Conservation (phyloP, 2,888 invertebrate genomes). For the Eulithis prunata region DNA sequence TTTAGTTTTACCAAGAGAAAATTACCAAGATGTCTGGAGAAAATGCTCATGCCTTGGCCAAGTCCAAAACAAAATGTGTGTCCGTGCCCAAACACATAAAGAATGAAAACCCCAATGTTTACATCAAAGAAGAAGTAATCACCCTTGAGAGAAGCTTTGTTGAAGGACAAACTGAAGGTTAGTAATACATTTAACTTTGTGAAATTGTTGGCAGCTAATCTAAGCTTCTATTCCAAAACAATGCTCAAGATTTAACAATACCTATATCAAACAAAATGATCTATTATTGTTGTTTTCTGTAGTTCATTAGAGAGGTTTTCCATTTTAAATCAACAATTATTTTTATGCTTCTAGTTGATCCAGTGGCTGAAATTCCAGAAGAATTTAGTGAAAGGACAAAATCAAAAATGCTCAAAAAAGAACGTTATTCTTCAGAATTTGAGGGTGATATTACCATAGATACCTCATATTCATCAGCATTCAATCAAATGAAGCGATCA, state of each 20-base stretch:
- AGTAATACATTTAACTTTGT: background rate
- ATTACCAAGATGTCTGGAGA: background rate
- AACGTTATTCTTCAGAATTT: conserved; percentile 14
- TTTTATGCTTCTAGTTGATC: conserved; percentile 7
- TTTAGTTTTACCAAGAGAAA: conserved; percentile 13
- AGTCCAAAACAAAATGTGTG: conserved; percentile 13
- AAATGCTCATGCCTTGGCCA: conserved; percentile 6
- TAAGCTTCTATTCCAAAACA: background rate
- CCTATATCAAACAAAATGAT: no score
- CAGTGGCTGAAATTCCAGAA: conserved; percentile 3
- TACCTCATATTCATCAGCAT: background rate
- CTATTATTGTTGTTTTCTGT: no score
- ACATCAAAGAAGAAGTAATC: conserved; percentile 19
- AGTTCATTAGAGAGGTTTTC: no score
- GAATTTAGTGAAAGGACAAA: conserved; percentile 6
- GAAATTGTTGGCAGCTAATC: background rate
- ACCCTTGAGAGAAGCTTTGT: background rate
- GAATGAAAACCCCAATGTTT: conserved; percentile 17
- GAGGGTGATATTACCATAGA: conserved; percentile 6
- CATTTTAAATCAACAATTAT: background rate
- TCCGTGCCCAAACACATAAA: conserved; percentile 20
- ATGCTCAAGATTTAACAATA: background rate
- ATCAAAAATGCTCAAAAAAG: conserved; percentile 19
- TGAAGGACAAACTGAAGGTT: conserved; percentile 13
- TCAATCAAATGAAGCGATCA: background rate